These are phyloP conservation scores for Martes flavigula DNA, from an alignment of 2,797 vertebrate species.

Conservation along the genomic window DNA sequence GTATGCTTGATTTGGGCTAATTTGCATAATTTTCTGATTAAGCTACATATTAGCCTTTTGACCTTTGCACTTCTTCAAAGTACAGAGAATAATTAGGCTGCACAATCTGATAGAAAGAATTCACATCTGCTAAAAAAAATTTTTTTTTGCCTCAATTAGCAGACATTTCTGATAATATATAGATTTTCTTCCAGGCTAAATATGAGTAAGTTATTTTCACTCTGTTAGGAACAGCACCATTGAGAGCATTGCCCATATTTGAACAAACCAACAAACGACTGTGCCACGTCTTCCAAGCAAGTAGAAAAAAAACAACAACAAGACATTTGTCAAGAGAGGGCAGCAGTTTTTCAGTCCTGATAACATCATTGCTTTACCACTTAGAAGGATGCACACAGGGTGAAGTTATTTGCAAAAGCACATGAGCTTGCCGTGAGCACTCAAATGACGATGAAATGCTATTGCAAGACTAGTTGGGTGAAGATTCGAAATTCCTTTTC, in stretches of 20 bases:
- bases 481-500: constrained; percentile 6
- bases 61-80: constrained; percentile 71
- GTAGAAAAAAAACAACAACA: neutral
- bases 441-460: neutral
- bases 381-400: neutral
- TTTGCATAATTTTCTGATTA: constrained; percentile 79
- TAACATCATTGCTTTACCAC: neutral
- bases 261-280: neutral
- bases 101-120: constrained; percentile 48
- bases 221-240: neutral
- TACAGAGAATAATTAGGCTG: constrained; percentile 65
- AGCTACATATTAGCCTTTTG: constrained; percentile 74
- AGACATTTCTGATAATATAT: constrained; percentile 22
- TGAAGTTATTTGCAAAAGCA: neutral
- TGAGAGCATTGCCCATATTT: neutral
- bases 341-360: neutral
- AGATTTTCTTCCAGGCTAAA: constrained; percentile 51
- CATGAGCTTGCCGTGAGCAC: neutral
- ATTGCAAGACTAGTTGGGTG: neutral
- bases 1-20: constrained; percentile 65
- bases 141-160: constrained; percentile 48
- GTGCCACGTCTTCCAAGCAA: neutral
- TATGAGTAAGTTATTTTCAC: constrained; percentile 33
- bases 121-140: neutral
- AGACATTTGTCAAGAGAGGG: neutral